A percentile compares a stretch with the other conserved stretches of the same genome.
phyloP scores from a whole-genome alignment of 1,140 invertebrate genomes.

The Eciton burchellii region DNA sequence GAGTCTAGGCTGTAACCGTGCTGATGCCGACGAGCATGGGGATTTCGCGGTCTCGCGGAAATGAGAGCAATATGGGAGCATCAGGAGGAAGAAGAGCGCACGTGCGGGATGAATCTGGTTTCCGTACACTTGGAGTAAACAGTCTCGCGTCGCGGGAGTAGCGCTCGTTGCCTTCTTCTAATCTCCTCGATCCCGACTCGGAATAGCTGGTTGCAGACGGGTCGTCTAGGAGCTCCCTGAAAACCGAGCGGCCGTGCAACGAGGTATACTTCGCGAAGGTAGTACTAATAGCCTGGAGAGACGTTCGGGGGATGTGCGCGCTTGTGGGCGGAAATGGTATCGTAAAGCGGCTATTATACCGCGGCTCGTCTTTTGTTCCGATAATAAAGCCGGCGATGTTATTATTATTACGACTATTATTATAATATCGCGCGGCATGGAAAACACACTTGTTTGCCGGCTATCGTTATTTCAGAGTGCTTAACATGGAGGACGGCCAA shows the following conservation, averaged over 20 bases:
- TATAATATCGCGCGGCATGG: slow-evolving; percentile 56
- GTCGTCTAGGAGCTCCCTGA: slow-evolving; percentile 37
- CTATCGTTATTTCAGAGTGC: slow-evolving; percentile 47
- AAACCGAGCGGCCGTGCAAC: slow-evolving; percentile 44
- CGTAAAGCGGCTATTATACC: slow-evolving; percentile 57
- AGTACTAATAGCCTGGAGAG: slow-evolving; percentile 56
- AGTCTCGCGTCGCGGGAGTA: slow-evolving; percentile 7
- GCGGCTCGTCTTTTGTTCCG: slow-evolving; percentile 41
- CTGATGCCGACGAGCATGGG: background rate
- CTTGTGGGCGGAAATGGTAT: slow-evolving; percentile 60
- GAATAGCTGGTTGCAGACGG: slow-evolving; percentile 38
- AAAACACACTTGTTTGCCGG: slow-evolving; percentile 56
- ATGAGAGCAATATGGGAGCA: background rate
- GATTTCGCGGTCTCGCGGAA: background rate
- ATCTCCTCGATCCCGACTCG: slow-evolving; percentile 6
- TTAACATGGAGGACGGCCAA: slow-evolving; percentile 14
- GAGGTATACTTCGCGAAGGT: slow-evolving; percentile 57
- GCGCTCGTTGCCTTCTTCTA: slow-evolving; percentile 19
- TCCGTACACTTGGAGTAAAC: background rate
- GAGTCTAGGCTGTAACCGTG: background rate
- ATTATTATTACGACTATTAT: slow-evolving; percentile 61
- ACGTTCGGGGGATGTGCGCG: slow-evolving; percentile 46
- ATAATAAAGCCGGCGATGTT: slow-evolving; percentile 55
- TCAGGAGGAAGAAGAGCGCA: background rate
- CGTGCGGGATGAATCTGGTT: background rate